Percentiles rank a stretch among this genome's conserved stretches.
Conservation (phyloP, 1,140 invertebrate species). For the Tetraneura akinire region DNA sequence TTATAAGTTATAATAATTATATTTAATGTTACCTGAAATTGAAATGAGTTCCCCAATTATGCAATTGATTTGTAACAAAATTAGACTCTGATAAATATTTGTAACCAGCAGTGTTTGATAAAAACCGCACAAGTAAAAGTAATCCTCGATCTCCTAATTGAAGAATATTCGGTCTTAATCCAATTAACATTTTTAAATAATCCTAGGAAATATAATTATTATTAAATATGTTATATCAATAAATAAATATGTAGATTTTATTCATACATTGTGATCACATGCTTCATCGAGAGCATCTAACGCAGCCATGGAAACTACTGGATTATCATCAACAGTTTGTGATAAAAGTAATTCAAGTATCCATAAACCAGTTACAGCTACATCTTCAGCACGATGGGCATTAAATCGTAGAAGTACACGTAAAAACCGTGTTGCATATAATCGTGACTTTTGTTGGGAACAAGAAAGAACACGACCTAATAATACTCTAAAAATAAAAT, state of each 20-base stretch:
- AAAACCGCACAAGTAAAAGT: conserved; percentile 77
- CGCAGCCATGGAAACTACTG: conserved; percentile 74
- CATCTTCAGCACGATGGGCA: conserved; percentile 59
- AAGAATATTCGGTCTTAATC: conserved; percentile 71
- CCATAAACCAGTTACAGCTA: conserved; percentile 66
- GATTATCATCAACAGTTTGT: conserved; percentile 79
- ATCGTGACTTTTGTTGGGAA: conserved; percentile 71
- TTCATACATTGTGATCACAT: conserved; percentile 76
- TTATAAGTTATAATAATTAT: conserved; percentile 8
- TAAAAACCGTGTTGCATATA: conserved; percentile 89
- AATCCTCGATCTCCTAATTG: conserved; percentile 82
- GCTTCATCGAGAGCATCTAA: conserved; percentile 87
- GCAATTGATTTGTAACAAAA: conserved; percentile 72
- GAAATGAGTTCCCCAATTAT: conserved; percentile 74
- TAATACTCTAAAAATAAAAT: conserved; percentile 61
- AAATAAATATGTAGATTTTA: not conserved
- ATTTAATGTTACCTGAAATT: conserved; percentile 66
- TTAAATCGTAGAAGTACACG: conserved; percentile 78
- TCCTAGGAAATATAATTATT: conserved; percentile 59
- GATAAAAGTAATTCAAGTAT: conserved; percentile 78
- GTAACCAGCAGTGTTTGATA: conserved; percentile 75
- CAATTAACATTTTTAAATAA: conserved; percentile 78
- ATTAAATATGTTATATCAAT: not conserved
- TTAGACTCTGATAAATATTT: conserved; percentile 68
- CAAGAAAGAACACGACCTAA: conserved; percentile 70